A percentile compares a stretch with the other conserved stretches of the same genome.
These are phyloP conservation scores for Leistus spinibarbis DNA, from an alignment of 2,888 invertebrate genomes.

Conservation along the genomic window DNA sequence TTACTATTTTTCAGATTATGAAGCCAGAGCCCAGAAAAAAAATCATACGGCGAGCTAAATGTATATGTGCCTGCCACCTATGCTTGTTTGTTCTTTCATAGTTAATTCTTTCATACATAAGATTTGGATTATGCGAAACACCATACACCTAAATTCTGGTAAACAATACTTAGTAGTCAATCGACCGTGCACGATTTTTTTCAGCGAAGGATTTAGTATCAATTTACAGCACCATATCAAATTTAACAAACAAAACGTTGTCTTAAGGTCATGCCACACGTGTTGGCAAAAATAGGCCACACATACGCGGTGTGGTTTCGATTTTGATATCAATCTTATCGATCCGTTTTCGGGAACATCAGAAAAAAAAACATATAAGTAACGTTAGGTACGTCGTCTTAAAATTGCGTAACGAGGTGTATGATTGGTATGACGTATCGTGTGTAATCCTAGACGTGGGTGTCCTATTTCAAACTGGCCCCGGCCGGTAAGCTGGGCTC, in stretches of 20 bases:
- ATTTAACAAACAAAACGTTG: neutral
- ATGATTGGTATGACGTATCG: slow-evolving; percentile 42
- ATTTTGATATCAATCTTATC: neutral
- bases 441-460: slow-evolving; percentile 45
- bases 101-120: too few relatives aligned
- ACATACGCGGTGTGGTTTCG: neutral
- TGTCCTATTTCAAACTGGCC: slow-evolving; percentile 41
- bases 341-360: neutral
- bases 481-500: slow-evolving; percentile 31
- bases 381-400: slow-evolving; percentile 35
- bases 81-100: too few relatives aligned
- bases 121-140: too few relatives aligned
- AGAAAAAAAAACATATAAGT: neutral
- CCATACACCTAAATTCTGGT: neutral
- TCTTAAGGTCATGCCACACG: neutral
- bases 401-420: slow-evolving; percentile 48
- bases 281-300: neutral
- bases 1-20: too few relatives aligned
- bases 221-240: neutral
- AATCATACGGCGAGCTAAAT: too few relatives aligned
- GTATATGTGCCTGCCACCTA: too few relatives aligned
- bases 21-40: too few relatives aligned
- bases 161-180: neutral
- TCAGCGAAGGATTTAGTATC: neutral
- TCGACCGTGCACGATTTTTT: neutral